These are phyloP conservation scores for Aleiodes sp. DNA, from an alignment of 1,140 invertebrate species.

Conservation along the genomic window DNA sequence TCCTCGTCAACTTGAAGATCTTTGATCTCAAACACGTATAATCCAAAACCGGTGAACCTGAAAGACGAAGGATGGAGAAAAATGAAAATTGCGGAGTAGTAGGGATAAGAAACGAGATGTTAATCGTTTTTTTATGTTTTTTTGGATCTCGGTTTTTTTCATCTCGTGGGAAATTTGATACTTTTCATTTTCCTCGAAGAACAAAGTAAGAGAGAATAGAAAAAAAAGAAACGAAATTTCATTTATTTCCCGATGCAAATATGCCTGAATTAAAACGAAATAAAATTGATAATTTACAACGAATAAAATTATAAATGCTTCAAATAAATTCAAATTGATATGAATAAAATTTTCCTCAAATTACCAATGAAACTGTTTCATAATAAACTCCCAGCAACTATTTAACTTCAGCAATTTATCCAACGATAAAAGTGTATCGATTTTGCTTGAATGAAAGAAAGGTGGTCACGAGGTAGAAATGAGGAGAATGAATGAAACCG, in stretches of 20 bases:
- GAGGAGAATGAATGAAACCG: constrained; percentile 47
- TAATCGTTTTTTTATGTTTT: constrained; percentile 21
- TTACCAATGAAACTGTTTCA: background rate
- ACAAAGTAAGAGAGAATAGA: too few species aligned
- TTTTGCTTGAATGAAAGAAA: constrained; percentile 12
- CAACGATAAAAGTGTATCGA: constrained; percentile 44
- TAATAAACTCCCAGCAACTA: constrained; percentile 22
- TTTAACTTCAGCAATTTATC: constrained; percentile 23
- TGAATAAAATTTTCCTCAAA: background rate
- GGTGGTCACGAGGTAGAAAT: constrained; percentile 35
- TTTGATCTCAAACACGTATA: constrained; percentile 31
- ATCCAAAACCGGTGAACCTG: constrained; percentile 5
- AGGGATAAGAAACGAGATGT: constrained; percentile 18
- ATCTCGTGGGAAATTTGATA: background rate
- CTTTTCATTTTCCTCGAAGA: too few species aligned
- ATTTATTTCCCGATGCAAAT: too few species aligned
- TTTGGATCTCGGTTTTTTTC: background rate
- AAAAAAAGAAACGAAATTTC: too few species aligned
- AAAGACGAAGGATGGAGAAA: background rate
- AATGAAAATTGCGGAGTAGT: background rate
- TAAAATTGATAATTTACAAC: too few species aligned
- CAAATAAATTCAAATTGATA: too few species aligned
- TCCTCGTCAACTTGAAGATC: background rate
- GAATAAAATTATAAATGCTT: too few species aligned
- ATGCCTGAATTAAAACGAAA: background rate